Evolutionary conservation across 2,797 vertebrate species (phyloP), one percentile per base, ranked within the genome.

Genomic region (Mormyrops boulengeri): DNA sequence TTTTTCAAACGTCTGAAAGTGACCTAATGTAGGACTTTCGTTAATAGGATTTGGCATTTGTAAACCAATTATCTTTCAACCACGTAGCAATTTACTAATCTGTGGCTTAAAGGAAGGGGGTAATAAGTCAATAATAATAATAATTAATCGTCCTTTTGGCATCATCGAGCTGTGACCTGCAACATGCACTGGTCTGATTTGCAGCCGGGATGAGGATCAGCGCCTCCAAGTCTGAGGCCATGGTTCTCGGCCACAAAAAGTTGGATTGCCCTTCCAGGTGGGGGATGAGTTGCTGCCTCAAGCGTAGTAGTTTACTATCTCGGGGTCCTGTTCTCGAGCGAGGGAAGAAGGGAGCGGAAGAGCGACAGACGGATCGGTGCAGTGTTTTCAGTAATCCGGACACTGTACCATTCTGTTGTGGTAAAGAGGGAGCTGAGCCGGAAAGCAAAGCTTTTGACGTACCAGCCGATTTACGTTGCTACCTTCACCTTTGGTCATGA

Each of bases 1-100:
- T 50, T 50, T 85, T 26, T 85, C 84, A 85, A 34, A 49, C 84
- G 47, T 84, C 47, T 84, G n/a, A 57, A 89, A 69, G 52, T 26
- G 19, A 88, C 53, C 38, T 47, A 80, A 41, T 38, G 73, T 77
- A 80, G 38, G 85, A 77, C 14, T 50, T 17, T 60, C 8, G 19
- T 55, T 88, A 88, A 90, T 80, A 60, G 50, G 66, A 80, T 88
- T 44, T 90, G 19, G 26, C 34, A 8, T n/a, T 60, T 38, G 85
- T 88, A 73, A 88, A 88, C 52, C 86, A 47, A 55, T 80, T 73
- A 49, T 57, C 52, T 86, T 89, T 57, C 5, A 90, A 90, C 49
- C 22, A 44, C 62, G 14, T 60, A 26, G 49, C 66, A 86, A 77
- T 90, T 90, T 62, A 11, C 85, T 88, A 87, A 88, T 90, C 66